Evolutionary conservation across 2,888 invertebrate genomes (phyloP).

Genomic region (Plagodis dolabraria): DNA sequence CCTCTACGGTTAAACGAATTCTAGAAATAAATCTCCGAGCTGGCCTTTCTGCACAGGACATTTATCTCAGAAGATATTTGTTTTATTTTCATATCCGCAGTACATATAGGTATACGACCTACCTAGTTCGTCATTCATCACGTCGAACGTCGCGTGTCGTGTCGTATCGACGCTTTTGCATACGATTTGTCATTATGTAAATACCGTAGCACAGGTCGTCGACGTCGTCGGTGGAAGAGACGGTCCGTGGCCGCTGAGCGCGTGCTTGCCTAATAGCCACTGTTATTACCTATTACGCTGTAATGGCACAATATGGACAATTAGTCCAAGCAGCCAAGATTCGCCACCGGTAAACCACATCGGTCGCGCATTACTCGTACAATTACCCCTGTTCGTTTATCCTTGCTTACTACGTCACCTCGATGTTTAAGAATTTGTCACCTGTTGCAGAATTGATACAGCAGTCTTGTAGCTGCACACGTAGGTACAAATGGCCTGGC

Average conservation of each 20-base stretch:
- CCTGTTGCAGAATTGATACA: background rate
- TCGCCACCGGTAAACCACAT: constrained; percentile 58
- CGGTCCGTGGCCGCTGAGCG: constrained; percentile 1
- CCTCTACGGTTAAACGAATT: constrained; percentile 4
- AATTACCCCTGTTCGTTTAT: constrained; percentile 47
- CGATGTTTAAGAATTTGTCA: background rate
- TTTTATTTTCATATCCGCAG: constrained; percentile 15
- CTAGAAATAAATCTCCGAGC: constrained; percentile 12
- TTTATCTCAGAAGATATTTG: constrained; percentile 19
- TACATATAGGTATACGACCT: background rate
- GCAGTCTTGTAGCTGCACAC: no score
- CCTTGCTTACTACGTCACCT: constrained; percentile 6
- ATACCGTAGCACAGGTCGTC: constrained; percentile 29
- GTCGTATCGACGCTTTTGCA: constrained; percentile 24
- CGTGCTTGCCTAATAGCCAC: constrained; percentile 19
- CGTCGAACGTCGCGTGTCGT: constrained; percentile 4
- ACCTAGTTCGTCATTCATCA: constrained; percentile 19
- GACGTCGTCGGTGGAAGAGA: constrained; percentile 14
- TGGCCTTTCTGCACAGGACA: constrained; percentile 13
- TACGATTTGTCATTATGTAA: constrained; percentile 32
- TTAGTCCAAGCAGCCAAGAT: constrained; percentile 61
- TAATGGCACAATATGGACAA: constrained; percentile 62
- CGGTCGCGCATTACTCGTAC: constrained; percentile 57
- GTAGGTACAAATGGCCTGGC: constrained; percentile 1
- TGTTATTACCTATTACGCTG: constrained; percentile 49